Evolutionary conservation across 2,113 vertebrate genomes (phyloP), one percentile per base, ranked within the genome.

Genomic region (Falcunculus frontatus): DNA sequence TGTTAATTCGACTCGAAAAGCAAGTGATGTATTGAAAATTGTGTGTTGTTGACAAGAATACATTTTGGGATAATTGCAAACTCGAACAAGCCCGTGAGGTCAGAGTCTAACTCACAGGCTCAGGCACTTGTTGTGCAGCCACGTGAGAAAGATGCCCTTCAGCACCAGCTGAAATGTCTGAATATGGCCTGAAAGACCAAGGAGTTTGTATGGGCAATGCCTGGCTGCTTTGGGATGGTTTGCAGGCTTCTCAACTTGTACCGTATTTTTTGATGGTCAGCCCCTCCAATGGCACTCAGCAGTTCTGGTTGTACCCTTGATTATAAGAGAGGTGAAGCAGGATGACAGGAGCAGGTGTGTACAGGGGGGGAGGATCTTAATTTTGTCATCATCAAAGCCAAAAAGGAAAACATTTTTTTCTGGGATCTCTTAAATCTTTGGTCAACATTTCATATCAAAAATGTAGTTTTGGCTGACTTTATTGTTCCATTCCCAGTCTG

Each of bases 1-100:
- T 92, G 87, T 89, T 96, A 88, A 84, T 93, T 73, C 64, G 56
- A 75, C 59, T 70, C 0, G 19, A 91, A 87, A 91, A 64, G 74
- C 53, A n/a, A 84, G 74, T 91, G 81, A 96, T 85, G 74, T 91
- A 92, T 91, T 94, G 83, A 72, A 81, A 94, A 91, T 57, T 20
- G 39, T 73, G 50, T 50, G 72, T 21, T 93, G 91, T 76, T 95
- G 84, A 91, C 93, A 94, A 85, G 89, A 91, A 95, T 79, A 27
- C 41, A 7, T 55, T 93, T 93, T 69, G 90, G 84, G 90, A 80
- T 91, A 85, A 93, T 59, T 88, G 52, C 17, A 1, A 64, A 59
- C 75, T 78, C 7, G 21, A 87, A n/a, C 20, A 33, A 90, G 56
- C 33, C 60, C 18, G 33, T 32, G 76, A 69, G 86, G 60, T 87